phyloP scores from a whole-genome alignment of 2,113 vertebrate genomes.

The Stigmatopora argus region DNA sequence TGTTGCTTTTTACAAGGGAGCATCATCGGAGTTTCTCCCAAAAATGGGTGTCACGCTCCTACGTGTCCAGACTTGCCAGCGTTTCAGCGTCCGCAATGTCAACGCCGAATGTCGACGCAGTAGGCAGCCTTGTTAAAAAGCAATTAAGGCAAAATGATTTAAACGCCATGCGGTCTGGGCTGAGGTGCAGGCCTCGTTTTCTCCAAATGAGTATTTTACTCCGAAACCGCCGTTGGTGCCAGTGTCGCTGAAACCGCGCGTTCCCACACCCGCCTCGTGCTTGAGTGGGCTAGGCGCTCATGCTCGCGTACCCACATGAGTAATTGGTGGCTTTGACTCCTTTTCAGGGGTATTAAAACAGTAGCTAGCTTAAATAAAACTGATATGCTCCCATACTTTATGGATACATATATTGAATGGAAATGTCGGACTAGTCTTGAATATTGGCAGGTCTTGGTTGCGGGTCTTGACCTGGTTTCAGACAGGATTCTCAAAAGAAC shows the following conservation, averaged over 20 bases:
- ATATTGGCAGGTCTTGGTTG: no score
- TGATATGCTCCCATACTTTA: slow-evolving; percentile 53
- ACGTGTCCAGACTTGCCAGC: slow-evolving; percentile 59
- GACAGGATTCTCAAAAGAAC: no score
- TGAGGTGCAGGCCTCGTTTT: slow-evolving; percentile 68
- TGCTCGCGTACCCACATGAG: slow-evolving; percentile 44
- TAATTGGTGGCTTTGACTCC: slow-evolving; percentile 67
- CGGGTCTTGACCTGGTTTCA: no score
- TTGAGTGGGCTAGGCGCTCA: slow-evolving; percentile 50
- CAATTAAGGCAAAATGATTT: slow-evolving; percentile 74
- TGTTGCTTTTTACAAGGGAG: slow-evolving; percentile 28
- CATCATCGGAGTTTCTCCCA: slow-evolving; percentile 25
- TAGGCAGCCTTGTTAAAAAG: slow-evolving; percentile 73
- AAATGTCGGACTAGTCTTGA: no score
- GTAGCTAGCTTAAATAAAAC: slow-evolving; percentile 67
- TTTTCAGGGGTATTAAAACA: slow-evolving; percentile 67
- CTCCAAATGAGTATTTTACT: slow-evolving; percentile 72
- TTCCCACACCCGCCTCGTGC: slow-evolving; percentile 69
- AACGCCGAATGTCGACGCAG: slow-evolving; percentile 69
- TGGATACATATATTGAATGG: no score
- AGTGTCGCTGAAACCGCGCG: slow-evolving; percentile 66
- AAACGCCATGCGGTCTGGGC: slow-evolving; percentile 67
- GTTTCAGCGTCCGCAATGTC: slow-evolving; percentile 67
- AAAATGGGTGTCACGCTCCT: slow-evolving; percentile 43
- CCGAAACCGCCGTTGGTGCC: slow-evolving; percentile 71